Conservation (phyloP, 2,113 vertebrate genomes). For the Xiphophorus couchianus region DNA sequence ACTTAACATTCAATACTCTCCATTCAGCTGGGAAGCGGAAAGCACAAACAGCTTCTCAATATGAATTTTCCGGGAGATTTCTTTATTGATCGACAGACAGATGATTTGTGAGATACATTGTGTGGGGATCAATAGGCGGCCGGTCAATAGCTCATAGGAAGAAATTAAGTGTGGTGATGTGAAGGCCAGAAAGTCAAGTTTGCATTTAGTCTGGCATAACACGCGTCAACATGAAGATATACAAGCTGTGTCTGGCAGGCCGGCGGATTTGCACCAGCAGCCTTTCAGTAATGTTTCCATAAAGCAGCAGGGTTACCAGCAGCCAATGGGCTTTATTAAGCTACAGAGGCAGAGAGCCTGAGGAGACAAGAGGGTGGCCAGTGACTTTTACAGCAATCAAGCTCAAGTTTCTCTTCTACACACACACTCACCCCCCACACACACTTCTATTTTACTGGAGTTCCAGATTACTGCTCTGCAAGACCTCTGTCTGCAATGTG, state of each 20-base stretch:
- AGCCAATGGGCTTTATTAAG: conserved; percentile 32
- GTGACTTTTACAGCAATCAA: conserved; percentile 53
- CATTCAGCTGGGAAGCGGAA: conserved; percentile 67
- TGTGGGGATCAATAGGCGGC: conserved; percentile 89
- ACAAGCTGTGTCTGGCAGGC: not conserved
- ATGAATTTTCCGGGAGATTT: conserved; percentile 99
- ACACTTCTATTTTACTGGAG: not conserved
- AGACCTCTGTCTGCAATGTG: conserved; percentile 17
- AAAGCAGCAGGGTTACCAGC: not conserved
- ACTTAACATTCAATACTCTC: conserved; percentile 93
- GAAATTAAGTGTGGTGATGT: conserved; percentile 81
- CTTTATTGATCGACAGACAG: conserved; percentile 96
- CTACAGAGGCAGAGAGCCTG: not conserved
- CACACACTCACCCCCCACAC: conserved; percentile 3
- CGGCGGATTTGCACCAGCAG: conserved; percentile 24
- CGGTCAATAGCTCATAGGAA: conserved; percentile 90
- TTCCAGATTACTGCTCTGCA: not conserved
- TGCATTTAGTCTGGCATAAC: conserved; percentile 50
- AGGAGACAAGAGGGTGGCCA: conserved; percentile 38
- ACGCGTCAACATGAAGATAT: conserved; percentile 26
- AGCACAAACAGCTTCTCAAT: conserved; percentile 90
- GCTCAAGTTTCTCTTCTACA: conserved; percentile 6
- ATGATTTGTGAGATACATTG: conserved; percentile 99
- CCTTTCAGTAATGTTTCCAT: not conserved
- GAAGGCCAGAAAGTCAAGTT: conserved; percentile 86